Base-by-base conservation (phyloP, 2,888 invertebrate genomes). In the Tubulanus polymorphus region DNA sequence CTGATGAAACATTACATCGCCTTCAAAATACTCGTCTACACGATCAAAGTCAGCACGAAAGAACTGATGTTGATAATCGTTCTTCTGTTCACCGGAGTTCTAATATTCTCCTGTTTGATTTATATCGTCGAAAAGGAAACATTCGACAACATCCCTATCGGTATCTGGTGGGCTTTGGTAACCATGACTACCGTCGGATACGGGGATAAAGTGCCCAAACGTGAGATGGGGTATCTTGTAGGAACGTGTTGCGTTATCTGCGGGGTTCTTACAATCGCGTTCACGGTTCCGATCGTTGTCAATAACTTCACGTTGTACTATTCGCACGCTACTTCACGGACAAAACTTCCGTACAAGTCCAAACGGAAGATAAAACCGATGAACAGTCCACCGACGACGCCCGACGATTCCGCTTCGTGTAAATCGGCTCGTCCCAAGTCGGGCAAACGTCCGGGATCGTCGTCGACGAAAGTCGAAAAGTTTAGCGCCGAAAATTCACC, bases 161-260 rank as follows among this genome's bases (percentile, higher is more conserved):
- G 74, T 25, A 72, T 76, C 60, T 78, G 78, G 78, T 78, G 78
- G 77, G 75, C 77, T 2, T 56, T 78, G 29, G 78, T 78, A 2
- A 77, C 78, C 51, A 78, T 78, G 78, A 78, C 78, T 45, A 78
- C 78, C 0, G 78, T 78, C 1, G 76, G 76, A 2, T 76, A 76
- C 55, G 76, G 77, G 3, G 77, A 77, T 59, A 73, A 72, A 60
- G 73, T 71, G 25, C 76, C 76, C 0, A 63, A 65, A 41, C 64
- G 70, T 3, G 71, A 71, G 53, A 66, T 62, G 0, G 77, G 77
- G 18, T 76, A 74, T 56, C 54, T 74, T 20, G 67, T 76, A 10
- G 77, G 76, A 8, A 74, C 72, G 51, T 41, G 72, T 29, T 75
- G 75, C 64, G 77, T 75, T 47, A 61, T 76, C 12, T 72, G 75